Conservation (phyloP, 2,888 invertebrate species). For the Itoplectis maculator region DNA sequence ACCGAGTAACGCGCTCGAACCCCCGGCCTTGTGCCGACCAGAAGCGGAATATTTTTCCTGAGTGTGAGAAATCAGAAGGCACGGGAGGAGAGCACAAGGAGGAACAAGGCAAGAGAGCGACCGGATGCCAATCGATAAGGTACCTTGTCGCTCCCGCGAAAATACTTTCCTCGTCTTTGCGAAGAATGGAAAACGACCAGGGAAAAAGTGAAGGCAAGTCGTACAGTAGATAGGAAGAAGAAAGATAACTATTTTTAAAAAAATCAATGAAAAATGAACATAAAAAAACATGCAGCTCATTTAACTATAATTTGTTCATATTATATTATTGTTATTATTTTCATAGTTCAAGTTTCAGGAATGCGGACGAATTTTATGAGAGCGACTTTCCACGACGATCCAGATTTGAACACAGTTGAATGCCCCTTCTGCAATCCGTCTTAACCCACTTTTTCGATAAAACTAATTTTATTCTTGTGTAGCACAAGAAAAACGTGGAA, state of each 20-base stretch:
- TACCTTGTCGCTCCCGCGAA: slow-evolving; percentile 42
- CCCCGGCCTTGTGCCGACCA: slow-evolving; percentile 2
- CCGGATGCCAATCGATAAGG: slow-evolving; percentile 54
- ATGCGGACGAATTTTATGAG: no score
- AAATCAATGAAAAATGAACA: background rate
- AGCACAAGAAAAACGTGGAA: background rate
- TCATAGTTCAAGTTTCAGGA: background rate
- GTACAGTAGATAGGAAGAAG: background rate
- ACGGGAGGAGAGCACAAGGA: slow-evolving; percentile 12
- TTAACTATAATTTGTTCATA: background rate
- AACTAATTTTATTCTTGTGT: background rate
- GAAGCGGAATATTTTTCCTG: slow-evolving; percentile 36
- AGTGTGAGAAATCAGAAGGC: slow-evolving; percentile 19
- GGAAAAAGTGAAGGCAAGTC: background rate
- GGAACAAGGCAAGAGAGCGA: slow-evolving; percentile 6
- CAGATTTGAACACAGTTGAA: no score
- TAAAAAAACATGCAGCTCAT: background rate
- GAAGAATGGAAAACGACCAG: slow-evolving; percentile 7
- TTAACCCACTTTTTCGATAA: no score
- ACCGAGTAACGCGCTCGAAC: background rate
- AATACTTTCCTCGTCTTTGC: slow-evolving; percentile 12
- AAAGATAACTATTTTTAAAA: background rate
- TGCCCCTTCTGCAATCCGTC: no score
- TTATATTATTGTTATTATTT: no score
- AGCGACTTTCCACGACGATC: no score